phyloP scores from a whole-genome alignment of 2,797 vertebrate species.

The Falco cherrug region DNA sequence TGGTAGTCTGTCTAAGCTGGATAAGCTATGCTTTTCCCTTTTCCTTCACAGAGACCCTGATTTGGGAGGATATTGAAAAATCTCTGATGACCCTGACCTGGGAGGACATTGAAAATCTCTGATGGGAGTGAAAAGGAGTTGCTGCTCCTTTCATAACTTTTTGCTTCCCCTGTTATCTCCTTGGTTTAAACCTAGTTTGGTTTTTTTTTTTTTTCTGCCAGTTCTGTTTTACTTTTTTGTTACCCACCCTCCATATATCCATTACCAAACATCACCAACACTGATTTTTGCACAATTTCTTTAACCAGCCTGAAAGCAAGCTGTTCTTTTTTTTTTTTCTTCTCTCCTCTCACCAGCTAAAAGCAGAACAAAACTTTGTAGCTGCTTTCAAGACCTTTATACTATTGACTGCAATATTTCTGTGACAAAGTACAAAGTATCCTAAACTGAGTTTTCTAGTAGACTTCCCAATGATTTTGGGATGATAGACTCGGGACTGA shows the following conservation, averaged over 20 bases:
- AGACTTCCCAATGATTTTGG: background rate
- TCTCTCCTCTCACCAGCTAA: background rate
- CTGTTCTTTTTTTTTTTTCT: background rate
- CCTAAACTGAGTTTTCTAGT: background rate
- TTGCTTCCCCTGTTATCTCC: background rate
- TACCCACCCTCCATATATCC: background rate
- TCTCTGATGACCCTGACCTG: background rate
- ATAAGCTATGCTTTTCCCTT: background rate
- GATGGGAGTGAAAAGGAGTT: background rate
- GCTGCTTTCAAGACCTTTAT: background rate
- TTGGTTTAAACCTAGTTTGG: background rate
- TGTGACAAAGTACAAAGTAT: background rate
- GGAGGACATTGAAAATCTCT: background rate
- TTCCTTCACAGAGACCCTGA: background rate
- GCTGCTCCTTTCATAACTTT: background rate
- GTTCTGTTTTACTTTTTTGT: background rate
- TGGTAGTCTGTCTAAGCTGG: background rate
- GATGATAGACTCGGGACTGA: background rate
- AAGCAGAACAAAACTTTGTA: background rate
- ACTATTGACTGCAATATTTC: background rate
- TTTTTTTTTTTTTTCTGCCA: background rate
- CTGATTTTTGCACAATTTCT: background rate
- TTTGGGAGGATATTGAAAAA: background rate
- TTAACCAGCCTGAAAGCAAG: background rate
- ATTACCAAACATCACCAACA: background rate